Conservation (phyloP, 2,888 invertebrate genomes). For the Volucella bombylans region DNA sequence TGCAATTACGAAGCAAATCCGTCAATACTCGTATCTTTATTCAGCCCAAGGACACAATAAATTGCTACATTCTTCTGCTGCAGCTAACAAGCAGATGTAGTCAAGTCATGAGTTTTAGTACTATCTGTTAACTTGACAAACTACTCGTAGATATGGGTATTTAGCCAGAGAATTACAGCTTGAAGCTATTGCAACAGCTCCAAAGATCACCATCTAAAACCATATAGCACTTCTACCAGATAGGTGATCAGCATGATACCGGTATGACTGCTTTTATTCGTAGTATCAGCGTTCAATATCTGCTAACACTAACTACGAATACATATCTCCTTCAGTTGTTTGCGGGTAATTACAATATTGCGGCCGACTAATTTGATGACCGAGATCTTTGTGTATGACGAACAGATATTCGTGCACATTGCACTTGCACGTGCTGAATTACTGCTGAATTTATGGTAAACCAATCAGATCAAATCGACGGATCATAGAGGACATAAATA, state of each 20-base stretch:
- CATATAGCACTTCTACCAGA: too few relatives aligned
- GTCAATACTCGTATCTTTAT: neutral
- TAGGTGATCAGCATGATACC: too few relatives aligned
- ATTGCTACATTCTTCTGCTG: slow-evolving; percentile 4
- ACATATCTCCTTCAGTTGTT: neutral
- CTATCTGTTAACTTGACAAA: neutral
- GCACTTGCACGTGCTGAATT: slow-evolving; percentile 17
- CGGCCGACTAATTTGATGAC: slow-evolving; percentile 4
- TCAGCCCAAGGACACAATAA: neutral
- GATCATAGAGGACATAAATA: slow-evolving; percentile 1
- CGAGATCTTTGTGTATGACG: slow-evolving; percentile 8
- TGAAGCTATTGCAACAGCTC: neutral
- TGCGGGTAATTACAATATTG: neutral
- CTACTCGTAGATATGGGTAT: neutral
- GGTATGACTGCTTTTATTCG: too few relatives aligned
- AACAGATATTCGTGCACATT: slow-evolving; percentile 9
- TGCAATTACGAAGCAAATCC: too few relatives aligned
- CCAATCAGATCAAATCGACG: neutral
- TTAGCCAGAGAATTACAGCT: neutral
- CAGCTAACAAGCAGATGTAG: neutral
- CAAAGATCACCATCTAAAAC: neutral
- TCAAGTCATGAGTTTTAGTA: neutral
- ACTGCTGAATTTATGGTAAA: neutral
- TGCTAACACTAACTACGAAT: neutral
- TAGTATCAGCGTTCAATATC: too few relatives aligned